phyloP scores from a whole-genome alignment of 2,888 invertebrate genomes.

The Caenorhabditis sp. region DNA sequence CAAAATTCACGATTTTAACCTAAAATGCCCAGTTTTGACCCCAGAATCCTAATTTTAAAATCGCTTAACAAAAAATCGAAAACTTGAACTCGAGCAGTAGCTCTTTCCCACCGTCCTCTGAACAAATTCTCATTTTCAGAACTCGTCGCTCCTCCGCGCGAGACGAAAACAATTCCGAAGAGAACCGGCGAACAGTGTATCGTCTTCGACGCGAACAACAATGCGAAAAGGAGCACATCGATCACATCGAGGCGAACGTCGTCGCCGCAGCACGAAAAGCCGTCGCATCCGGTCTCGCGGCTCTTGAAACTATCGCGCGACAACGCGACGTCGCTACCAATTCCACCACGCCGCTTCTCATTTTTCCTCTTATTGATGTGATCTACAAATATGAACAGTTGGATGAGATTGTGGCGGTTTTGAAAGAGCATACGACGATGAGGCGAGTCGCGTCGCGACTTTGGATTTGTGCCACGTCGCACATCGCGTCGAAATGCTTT shows the following conservation, averaged over 20 bases:
- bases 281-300: conserved; percentile 30
- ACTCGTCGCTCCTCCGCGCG: not conserved
- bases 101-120: too few species aligned
- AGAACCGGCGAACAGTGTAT: conserved; percentile 1
- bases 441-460: conserved; percentile 9
- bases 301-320: conserved; percentile 13
- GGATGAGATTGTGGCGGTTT: conserved; percentile 11
- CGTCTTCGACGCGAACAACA: conserved; percentile 22
- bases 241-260: conserved; percentile 13
- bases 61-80: too few species aligned
- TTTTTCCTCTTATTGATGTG: conserved; percentile 54
- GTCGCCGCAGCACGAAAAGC: conserved; percentile 20
- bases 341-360: conserved; percentile 36
- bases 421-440: conserved; percentile 4
- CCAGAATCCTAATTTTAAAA: too few species aligned
- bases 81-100: too few species aligned
- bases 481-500: conserved; percentile 45
- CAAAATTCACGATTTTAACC: too few species aligned
- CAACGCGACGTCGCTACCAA: conserved; percentile 18
- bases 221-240: conserved; percentile 29
- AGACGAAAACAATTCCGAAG: not conserved
- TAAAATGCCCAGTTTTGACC: too few species aligned
- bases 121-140: too few species aligned
- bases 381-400: conserved; percentile 48
- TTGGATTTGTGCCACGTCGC: conserved; percentile 47